Conservation (phyloP, 2,113 vertebrate genomes). For the Acrocephalus kingi region DNA sequence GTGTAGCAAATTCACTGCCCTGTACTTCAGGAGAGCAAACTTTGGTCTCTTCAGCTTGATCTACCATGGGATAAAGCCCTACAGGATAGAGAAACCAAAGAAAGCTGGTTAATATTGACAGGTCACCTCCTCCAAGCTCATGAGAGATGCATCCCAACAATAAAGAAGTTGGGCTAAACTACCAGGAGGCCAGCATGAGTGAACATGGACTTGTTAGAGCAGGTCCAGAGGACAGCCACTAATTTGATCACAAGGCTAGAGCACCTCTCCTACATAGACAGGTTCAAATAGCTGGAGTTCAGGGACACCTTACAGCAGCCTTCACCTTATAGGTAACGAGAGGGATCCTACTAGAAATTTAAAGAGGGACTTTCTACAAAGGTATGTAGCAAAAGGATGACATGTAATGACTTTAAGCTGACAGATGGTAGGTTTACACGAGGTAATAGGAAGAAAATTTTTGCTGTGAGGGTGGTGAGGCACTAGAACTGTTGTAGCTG, state of each 20-base stretch:
- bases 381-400: background rate
- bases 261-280: rapidly evolving
- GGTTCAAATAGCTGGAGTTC: background rate
- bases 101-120: background rate
- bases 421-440: background rate
- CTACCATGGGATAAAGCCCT: background rate
- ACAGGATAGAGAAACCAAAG: background rate
- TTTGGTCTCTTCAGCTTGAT: background rate
- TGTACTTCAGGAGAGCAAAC: background rate
- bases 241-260: background rate
- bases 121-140: background rate
- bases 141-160: background rate
- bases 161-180: background rate
- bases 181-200: too few species aligned
- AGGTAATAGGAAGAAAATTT: background rate
- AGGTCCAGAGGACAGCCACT: background rate
- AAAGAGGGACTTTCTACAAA: background rate
- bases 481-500: background rate
- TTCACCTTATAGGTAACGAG: background rate
- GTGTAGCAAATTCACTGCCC: background rate
- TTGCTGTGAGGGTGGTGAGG: background rate
- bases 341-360: background rate
- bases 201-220: background rate
- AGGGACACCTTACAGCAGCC: background rate
- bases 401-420: rapidly evolving